Percentiles rank a stretch among this genome's conserved stretches.
Evolutionary conservation across 1,140 invertebrate genomes (phyloP).

Genomic region (Cydia strobilella): DNA sequence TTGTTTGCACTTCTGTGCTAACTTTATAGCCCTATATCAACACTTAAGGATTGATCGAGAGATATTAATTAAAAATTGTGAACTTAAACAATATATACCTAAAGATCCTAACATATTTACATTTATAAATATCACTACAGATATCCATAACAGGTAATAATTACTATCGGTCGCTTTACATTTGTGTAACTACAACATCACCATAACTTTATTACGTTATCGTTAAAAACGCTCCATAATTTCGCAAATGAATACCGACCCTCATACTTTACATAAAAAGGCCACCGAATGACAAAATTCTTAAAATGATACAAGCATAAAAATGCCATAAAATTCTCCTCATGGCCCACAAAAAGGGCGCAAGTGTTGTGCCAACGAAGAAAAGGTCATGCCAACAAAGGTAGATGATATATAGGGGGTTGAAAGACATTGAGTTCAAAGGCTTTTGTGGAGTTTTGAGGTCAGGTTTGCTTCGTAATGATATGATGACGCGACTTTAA

Average conservation of each 20-base stretch:
- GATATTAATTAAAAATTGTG: too few relatives aligned
- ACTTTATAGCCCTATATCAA: too few relatives aligned
- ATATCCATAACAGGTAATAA: too few relatives aligned
- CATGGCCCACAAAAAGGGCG: conserved; percentile 8
- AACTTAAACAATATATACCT: too few relatives aligned
- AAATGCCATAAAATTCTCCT: conserved; percentile 11
- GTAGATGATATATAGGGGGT: conserved; percentile 15
- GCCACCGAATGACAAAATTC: background rate
- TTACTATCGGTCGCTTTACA: background rate
- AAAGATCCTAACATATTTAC: too few relatives aligned
- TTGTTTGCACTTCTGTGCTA: too few relatives aligned
- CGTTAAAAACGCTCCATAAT: background rate
- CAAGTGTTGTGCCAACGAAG: conserved; percentile 6
- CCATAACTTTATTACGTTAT: background rate
- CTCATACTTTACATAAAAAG: conserved; percentile 22
- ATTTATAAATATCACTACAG: too few relatives aligned
- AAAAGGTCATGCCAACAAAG: conserved; percentile 18
- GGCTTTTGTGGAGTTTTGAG: conserved; percentile 17
- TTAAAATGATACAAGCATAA: conserved; percentile 27
- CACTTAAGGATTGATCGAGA: too few relatives aligned
- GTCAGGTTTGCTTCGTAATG: conserved; percentile 6
- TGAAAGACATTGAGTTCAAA: conserved; percentile 15
- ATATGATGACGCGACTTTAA: conserved; percentile 10
- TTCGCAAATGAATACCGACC: background rate
- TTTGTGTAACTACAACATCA: background rate